Evolutionary conservation across 2,797 vertebrate genomes (phyloP).

Genomic region (Danio jaintianensis): DNA sequence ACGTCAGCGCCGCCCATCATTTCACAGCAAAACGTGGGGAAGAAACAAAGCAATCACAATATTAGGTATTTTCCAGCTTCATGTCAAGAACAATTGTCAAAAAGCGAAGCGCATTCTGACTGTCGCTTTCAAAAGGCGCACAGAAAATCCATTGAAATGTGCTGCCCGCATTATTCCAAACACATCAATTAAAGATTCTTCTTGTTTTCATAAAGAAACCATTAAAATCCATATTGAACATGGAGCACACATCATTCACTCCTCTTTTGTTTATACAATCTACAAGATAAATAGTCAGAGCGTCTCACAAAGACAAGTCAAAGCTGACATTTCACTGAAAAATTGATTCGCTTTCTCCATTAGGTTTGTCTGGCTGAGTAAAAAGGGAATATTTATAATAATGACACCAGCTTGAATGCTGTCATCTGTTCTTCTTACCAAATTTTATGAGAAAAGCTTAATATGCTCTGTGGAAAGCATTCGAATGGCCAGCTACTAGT

Average conservation of each 20-base stretch:
- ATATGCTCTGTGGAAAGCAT: not conserved
- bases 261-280: slow-evolving; percentile 50
- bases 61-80: slow-evolving; percentile 1
- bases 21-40: not conserved
- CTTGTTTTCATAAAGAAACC: slow-evolving; percentile 19
- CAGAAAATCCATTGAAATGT: slow-evolving; percentile 23
- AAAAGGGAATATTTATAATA: slow-evolving; percentile 47
- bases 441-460: slow-evolving; percentile 20
- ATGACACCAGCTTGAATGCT: slow-evolving; percentile 4
- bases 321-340: slow-evolving; percentile 46
- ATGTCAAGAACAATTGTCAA: slow-evolving; percentile 1
- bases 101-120: slow-evolving; percentile 3
- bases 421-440: slow-evolving; percentile 7
- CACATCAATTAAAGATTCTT: slow-evolving; percentile 31
- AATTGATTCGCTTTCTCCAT: slow-evolving; percentile 46
- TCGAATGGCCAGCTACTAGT: not conserved
- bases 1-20: not conserved
- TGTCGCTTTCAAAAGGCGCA: not conserved
- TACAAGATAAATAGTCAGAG: slow-evolving; percentile 41
- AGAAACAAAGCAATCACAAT: slow-evolving; percentile 1
- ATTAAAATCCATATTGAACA: slow-evolving; percentile 26
- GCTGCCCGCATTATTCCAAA: slow-evolving; percentile 5
- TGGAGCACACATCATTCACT: slow-evolving; percentile 10
- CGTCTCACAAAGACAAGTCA: slow-evolving; percentile 27
- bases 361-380: slow-evolving; percentile 33